Percentiles rank a stretch among this genome's conserved stretches.
Evolutionary conservation across 1,140 invertebrate species (phyloP).

Genomic region (Aphaenogaster floridana): DNA sequence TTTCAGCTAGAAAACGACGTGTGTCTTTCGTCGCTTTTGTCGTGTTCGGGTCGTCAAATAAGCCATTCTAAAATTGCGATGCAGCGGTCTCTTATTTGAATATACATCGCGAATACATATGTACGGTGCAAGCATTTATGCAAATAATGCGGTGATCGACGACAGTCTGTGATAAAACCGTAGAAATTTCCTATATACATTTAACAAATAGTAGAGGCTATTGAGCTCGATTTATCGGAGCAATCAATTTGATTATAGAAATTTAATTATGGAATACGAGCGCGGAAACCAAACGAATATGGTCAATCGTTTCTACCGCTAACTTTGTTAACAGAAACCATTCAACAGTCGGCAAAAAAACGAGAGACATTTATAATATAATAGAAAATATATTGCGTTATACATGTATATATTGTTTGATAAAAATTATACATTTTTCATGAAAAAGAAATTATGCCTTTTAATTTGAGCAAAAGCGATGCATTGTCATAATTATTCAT

Average conservation of each 20-base stretch:
- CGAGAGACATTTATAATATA: background rate
- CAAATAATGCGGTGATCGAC: background rate
- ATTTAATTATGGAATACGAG: slow-evolving; percentile 32
- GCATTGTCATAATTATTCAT: background rate
- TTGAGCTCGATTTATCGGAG: background rate
- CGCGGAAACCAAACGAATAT: slow-evolving; percentile 26
- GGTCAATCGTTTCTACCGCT: slow-evolving; percentile 22
- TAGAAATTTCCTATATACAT: background rate
- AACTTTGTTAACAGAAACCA: slow-evolving; percentile 42
- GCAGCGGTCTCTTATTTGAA: background rate
- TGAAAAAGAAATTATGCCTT: background rate
- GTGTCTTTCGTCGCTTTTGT: background rate
- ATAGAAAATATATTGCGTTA: background rate
- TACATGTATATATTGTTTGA: too few relatives aligned
- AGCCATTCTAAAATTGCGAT: background rate
- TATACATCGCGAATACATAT: background rate
- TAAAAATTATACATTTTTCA: background rate
- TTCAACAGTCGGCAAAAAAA: background rate
- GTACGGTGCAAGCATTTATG: background rate
- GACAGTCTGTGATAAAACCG: slow-evolving; percentile 5
- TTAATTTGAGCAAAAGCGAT: background rate
- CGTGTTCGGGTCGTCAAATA: background rate
- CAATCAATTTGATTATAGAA: slow-evolving; percentile 26
- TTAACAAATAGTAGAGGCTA: background rate
- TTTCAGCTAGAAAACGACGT: background rate